Base-by-base conservation (phyloP, 1,140 invertebrate species). In the Drosophila subobscura region DNA sequence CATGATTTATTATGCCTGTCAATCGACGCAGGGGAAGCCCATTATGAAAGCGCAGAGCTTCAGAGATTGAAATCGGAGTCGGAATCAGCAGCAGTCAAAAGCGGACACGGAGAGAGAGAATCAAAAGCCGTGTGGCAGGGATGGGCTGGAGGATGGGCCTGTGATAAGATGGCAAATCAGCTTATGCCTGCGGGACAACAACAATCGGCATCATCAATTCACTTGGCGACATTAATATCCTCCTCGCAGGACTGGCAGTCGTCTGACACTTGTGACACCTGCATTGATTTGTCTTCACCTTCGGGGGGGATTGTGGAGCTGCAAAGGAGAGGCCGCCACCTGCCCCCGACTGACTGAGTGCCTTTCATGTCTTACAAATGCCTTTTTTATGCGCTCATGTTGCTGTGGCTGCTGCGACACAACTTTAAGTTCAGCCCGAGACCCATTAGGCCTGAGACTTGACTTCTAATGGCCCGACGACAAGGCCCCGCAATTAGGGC, bases 261-360 rank as follows among this genome's bases (percentile, higher is more conserved):
- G 78, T 79, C 83, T 88, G 83, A 88, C 83, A 88, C 88, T 88
- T 88, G 83, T 88, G 83, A 88, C 83, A 88, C 83, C 83, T 88
- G 83, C 83, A 88, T 88, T 88, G 83, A 88, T 88, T 88, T 88
- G 83, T 88, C 83, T 88, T 89, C 44, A 44, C 16, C 16, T 20
- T 20, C 16, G 16, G 45, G 52, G 25, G 23, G 50, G 67, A 50
- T 41, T 46, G 12, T 4, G 27, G 42, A n/a, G 46, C 46, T 12
- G 51, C 0, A 37, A 10, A 12, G 29, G 53, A 54, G 10, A 47
- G 12, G 29, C 23, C 45, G 52, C 50, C 47, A 44, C 66, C 53
- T 49, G 71, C 70, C 74, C 73, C 71, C 88, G 83, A 86, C 74
- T 72, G 83, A 86, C 74, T 72, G 83, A 86, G 70, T 88, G 60